Conservation (phyloP, 1,140 invertebrate species). For the Neodiprion virginianus region DNA sequence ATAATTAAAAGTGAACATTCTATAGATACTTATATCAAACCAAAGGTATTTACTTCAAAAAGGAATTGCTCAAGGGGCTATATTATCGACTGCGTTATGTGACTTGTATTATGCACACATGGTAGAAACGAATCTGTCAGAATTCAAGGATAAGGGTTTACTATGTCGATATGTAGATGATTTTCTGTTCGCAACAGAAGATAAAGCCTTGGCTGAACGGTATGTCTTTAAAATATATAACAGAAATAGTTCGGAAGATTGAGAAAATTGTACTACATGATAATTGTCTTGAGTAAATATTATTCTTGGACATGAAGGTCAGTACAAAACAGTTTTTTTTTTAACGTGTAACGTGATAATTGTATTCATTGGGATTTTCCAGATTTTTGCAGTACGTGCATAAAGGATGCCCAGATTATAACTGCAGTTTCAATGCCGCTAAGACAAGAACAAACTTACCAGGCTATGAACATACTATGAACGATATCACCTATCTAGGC, state of each 20-base stretch:
- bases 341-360: no score
- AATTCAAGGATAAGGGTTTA: conserved; percentile 12
- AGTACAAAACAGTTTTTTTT: no score
- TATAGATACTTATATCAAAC: not conserved
- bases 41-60: conserved; percentile 9
- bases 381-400: conserved; percentile 13
- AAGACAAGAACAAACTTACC: conserved; percentile 18
- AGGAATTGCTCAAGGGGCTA: conserved; percentile 17
- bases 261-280: no score
- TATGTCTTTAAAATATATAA: not conserved
- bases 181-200: conserved; percentile 18
- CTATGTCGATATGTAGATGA: conserved; percentile 21
- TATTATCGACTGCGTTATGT: conserved; percentile 5
- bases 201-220: conserved; percentile 10
- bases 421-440: conserved; percentile 6
- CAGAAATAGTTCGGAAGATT: no score
- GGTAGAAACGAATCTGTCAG: conserved; percentile 8
- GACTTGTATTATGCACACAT: conserved; percentile 19
- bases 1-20: not conserved
- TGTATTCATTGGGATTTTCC: not conserved
- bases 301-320: no score
- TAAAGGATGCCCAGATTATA: conserved; percentile 2
- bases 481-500: not conserved
- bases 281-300: no score
- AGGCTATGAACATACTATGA: not conserved